These are phyloP conservation scores for Psittacula cyanocephala DNA, from an alignment of 2,113 vertebrate genomes.

Conservation along the genomic window DNA sequence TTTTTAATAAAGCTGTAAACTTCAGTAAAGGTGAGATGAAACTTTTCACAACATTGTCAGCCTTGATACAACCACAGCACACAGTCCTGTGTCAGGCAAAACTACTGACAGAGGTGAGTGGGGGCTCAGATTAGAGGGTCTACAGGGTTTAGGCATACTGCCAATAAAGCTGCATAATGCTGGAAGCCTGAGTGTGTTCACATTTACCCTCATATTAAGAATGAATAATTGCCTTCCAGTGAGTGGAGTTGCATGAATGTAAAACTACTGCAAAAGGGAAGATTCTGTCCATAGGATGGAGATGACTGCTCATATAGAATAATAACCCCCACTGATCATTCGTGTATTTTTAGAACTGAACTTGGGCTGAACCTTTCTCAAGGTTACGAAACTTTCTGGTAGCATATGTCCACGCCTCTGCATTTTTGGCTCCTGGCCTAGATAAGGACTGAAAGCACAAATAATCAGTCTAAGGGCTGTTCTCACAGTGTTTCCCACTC, in stretches of 20 bases:
- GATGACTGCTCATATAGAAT: background rate
- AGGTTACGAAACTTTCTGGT: slow-evolving; percentile 21
- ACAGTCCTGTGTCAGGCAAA: background rate
- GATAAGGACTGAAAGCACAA: slow-evolving; percentile 24
- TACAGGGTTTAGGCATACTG: background rate
- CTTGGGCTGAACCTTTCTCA: slow-evolving; percentile 51
- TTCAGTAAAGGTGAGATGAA: background rate
- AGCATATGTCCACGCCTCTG: slow-evolving; percentile 5
- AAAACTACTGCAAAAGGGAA: slow-evolving; percentile 6
- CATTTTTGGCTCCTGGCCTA: slow-evolving; percentile 27
- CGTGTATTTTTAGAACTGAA: slow-evolving; percentile 56
- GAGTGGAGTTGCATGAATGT: slow-evolving; percentile 12
- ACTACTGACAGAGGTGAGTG: background rate
- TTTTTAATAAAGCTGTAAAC: background rate
- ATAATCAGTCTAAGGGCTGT: background rate
- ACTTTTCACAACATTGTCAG: background rate
- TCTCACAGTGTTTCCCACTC: background rate
- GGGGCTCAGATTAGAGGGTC: background rate
- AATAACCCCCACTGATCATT: background rate
- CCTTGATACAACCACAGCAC: background rate
- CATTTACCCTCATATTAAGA: slow-evolving; percentile 35
- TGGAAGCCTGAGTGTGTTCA: slow-evolving; percentile 27
- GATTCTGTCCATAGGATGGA: background rate
- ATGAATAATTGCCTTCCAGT: slow-evolving; percentile 43
- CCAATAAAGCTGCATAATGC: background rate